Percentiles rank a stretch among this genome's conserved stretches.
phyloP scores from a whole-genome alignment of 2,797 vertebrate genomes.

The Triplophysa bombifrons region DNA sequence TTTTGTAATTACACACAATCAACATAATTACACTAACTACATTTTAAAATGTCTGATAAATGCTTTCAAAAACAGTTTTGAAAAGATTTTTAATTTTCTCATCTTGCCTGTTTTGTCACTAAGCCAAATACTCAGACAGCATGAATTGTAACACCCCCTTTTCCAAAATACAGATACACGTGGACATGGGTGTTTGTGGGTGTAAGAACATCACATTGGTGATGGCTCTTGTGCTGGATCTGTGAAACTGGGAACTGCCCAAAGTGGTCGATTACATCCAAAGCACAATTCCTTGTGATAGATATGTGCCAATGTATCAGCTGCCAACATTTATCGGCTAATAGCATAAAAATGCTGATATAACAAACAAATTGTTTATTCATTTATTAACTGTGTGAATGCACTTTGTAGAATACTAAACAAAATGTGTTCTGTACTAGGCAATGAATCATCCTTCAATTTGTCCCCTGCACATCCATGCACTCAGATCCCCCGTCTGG shows the following conservation, averaged over 20 bases:
- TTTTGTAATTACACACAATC: too few relatives aligned
- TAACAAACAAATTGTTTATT: too few relatives aligned
- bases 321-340: too few relatives aligned
- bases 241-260: neutral
- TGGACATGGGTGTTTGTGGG: neutral
- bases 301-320: too few relatives aligned
- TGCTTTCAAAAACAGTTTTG: too few relatives aligned
- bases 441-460: constrained; percentile 56
- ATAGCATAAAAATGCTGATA: too few relatives aligned
- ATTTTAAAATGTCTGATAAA: too few relatives aligned
- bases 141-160: neutral
- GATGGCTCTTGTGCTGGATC: neutral
- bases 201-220: neutral
- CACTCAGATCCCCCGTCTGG: constrained; percentile 25
- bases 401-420: too few relatives aligned
- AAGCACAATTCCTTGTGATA: neutral
- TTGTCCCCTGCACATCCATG: constrained; percentile 3
- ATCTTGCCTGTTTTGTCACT: too few relatives aligned
- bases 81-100: too few relatives aligned
- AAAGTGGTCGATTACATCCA: neutral
- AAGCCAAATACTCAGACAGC: neutral
- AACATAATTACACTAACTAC: too few relatives aligned
- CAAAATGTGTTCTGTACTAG: constrained; percentile 48
- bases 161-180: neutral
- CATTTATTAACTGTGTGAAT: too few relatives aligned